Conservation (phyloP, 2,888 invertebrate genomes). For the Polydesmus complanatus region DNA sequence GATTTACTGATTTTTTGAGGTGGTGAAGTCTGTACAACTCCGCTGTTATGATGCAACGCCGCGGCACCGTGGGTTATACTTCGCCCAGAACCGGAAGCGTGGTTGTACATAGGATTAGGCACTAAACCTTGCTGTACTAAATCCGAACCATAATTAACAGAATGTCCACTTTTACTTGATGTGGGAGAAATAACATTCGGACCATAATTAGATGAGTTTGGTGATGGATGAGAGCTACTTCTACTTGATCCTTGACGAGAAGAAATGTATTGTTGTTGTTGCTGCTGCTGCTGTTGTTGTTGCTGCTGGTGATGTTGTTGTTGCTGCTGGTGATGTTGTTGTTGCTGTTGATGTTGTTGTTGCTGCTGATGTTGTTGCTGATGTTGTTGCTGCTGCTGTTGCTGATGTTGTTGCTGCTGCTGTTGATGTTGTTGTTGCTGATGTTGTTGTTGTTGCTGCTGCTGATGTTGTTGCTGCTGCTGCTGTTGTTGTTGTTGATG, state of each 20-base stretch:
- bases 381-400: too few relatives aligned
- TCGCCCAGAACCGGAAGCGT: constrained; percentile 2
- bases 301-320: background rate
- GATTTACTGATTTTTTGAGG: background rate
- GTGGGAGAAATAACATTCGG: background rate
- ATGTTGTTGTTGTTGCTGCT: background rate
- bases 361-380: too few relatives aligned
- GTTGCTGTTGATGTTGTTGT: too few relatives aligned
- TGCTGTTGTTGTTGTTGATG: background rate
- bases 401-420: background rate
- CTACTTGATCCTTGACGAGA: background rate
- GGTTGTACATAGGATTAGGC: constrained; percentile 32
- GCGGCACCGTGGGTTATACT: background rate
- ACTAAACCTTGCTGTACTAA: constrained; percentile 33
- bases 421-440: background rate
- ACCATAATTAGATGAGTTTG: background rate
- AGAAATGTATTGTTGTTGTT: background rate
- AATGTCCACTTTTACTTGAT: background rate
- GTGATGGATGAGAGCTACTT: background rate
- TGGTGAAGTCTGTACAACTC: background rate
- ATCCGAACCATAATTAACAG: background rate
- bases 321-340: background rate
- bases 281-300: background rate
- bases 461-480: background rate
- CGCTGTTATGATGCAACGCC: background rate